Evolutionary conservation across 2,113 vertebrate species (phyloP), one percentile per base, ranked within the genome.

Genomic region (Sinocyclocheilus maitianheensis): DNA sequence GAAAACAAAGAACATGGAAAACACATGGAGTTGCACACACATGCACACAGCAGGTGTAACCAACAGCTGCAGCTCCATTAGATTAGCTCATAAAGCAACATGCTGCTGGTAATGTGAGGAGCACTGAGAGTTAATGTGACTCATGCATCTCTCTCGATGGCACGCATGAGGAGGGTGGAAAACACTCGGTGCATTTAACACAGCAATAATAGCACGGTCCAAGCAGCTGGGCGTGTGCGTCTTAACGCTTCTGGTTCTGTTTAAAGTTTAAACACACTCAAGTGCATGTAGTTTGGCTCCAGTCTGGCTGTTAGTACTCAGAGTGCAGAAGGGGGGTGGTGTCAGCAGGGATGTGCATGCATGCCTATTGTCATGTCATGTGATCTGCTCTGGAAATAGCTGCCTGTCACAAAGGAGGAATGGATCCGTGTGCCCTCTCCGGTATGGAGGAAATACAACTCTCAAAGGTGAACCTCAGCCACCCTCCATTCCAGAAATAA

Each of bases 301-400:
- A 58, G 20, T 84, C 86, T 83, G 84, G 46, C 84, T 76, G 86
- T 81, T 86, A 74, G 43, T 81, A 78, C 76, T 76, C 62, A 79
- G 83, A 62, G 60, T 81, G 43, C 37, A 37, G 77, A 58, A 40
- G 4, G 63, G 78, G 43, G 40, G n/a, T 34, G 30, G 74, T 48
- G 34, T 67, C 43, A 48, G 79, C 16, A 46, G 69, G 11, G 69
- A 43, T 51, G 40, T 37, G 46, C 34, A 46, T 51, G 55, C 71
- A 24, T 85, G 82, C 82, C 86, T 65, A 87, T 88, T 88, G 85
- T 88, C 58, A 72, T 72, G 60, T 83, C 87, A 85, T 90, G 84
- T 90, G 88, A 91, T 85, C 86, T 20, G 58, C 34, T 77, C 88
- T 87, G 71, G 85, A 89, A 89, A 89, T 89, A 91, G 87, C 86